These are phyloP conservation scores for Coreoperca whiteheadi DNA, from an alignment of 2,113 vertebrate species.

Conservation along the genomic window DNA sequence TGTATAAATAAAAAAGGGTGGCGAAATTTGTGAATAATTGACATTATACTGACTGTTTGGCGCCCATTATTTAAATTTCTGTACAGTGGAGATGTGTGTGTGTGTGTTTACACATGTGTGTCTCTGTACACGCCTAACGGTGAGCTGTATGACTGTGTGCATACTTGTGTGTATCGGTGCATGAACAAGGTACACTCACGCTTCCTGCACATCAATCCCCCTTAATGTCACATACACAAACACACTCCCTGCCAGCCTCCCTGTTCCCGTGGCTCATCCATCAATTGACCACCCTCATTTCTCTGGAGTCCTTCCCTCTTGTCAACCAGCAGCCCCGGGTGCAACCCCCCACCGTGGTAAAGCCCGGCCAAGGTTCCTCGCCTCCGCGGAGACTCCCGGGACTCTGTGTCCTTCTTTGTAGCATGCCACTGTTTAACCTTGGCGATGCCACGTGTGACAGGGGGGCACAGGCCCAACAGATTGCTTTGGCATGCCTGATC, in stretches of 20 bases:
- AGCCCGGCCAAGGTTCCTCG: neutral
- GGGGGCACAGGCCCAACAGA: conserved; percentile 63
- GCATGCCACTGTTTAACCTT: conserved; percentile 69
- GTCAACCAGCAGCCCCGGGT: neutral
- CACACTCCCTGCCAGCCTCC: conserved; percentile 27
- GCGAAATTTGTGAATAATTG: neutral
- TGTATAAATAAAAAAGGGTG: neutral
- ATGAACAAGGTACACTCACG: conserved; percentile 43
- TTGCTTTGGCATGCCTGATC: conserved; percentile 66
- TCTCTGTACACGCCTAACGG: neutral
- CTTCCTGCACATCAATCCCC: conserved; percentile 53
- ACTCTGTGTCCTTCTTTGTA: conserved; percentile 18
- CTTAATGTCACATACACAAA: conserved; percentile 43
- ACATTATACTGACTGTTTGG: neutral
- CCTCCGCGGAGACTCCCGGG: neutral
- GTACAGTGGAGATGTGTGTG: neutral
- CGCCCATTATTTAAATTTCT: neutral
- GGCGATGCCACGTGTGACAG: conserved; percentile 51
- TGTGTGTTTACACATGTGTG: conserved; percentile 12
- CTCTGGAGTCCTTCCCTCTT: conserved; percentile 29
- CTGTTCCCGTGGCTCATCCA: conserved; percentile 45
- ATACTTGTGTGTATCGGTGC: conserved; percentile 3
- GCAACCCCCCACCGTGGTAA: neutral
- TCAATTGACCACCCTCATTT: conserved; percentile 46
- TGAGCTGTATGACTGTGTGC: neutral